Evolutionary conservation across 2,888 invertebrate species (phyloP), one percentile per base, ranked within the genome.

Genomic region (Eurytoma californica): DNA sequence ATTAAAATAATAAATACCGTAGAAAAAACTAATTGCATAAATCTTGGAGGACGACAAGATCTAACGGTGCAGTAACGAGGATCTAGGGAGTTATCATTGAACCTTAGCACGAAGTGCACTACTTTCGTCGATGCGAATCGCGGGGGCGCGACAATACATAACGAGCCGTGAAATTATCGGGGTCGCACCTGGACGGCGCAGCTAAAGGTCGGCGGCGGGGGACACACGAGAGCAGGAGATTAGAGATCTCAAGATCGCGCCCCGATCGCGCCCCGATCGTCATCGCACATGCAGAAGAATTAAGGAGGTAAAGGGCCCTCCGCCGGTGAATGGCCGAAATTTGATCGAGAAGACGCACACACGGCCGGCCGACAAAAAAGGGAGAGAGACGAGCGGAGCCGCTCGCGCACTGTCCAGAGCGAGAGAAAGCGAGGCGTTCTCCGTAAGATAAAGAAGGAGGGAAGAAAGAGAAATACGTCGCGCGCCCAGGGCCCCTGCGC

Each of bases 291-390:
- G 51, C 39, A 66, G 24, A 55, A 80, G 82, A 81, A 84, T 84
- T 82, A 85, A 84, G 80, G 82, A 82, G 82, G 83, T 83, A 83
- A 83, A 72, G 82, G 79, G 65, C 74, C 76, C 72, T 60, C 53
- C 63, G 20, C 51, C 79, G 82, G 82, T 86, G 87, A 88, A 88
- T 87, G 85, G 85, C 84, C 85, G 90, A 89, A 90, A 90, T 89
- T 87, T 87, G 89, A 90, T 89, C 87, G 86, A 88, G 84, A 85
- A 84, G 82, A 81, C 78, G 74, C 66, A 47, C 49, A 14, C 28
- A 14, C n/a, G 4, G 2, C 5, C 12, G 30, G 16, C 12, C 13
- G 57, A 16, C n/a, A 24, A 7, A 70, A n/a, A 4, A 20, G 72
- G 16, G n/a, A 49, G 14, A 24, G 24, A 65, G 18, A 18, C 14